phyloP scores from a whole-genome alignment of 2,113 vertebrate species.

The Leiothrix lutea region DNA sequence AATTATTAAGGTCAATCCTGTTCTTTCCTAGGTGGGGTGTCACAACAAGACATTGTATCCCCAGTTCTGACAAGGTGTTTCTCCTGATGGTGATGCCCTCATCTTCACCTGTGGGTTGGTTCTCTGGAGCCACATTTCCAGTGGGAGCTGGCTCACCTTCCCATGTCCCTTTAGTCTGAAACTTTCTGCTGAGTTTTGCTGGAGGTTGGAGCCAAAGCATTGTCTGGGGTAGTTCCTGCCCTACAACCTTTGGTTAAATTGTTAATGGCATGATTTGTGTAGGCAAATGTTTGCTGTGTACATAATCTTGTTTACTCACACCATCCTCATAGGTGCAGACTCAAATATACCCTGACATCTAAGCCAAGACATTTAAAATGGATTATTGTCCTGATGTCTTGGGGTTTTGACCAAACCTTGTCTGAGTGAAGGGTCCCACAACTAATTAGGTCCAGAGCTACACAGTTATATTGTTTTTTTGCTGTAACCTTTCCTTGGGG shows the following conservation, averaged over 20 bases:
- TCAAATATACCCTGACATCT: background rate
- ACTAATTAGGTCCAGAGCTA: background rate
- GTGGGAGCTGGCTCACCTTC: background rate
- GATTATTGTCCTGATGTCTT: background rate
- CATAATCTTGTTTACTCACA: background rate
- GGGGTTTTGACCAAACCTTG: background rate
- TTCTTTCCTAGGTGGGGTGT: background rate
- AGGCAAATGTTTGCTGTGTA: background rate
- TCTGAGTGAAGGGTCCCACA: background rate
- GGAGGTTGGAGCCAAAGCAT: background rate
- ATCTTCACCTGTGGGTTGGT: background rate
- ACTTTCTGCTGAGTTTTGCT: background rate
- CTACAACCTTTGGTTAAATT: background rate
- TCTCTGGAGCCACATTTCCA: background rate
- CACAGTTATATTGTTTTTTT: background rate
- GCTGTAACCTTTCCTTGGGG: background rate
- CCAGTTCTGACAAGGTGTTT: background rate
- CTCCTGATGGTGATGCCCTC: rapidly evolving
- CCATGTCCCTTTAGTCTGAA: background rate
- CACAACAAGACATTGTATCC: background rate
- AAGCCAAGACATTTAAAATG: background rate
- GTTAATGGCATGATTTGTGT: background rate
- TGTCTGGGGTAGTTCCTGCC: background rate
- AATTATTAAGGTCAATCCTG: background rate
- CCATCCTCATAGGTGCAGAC: background rate